Percentiles rank a stretch among this genome's conserved stretches.
Conservation (phyloP, 2,888 invertebrate species). For the Tinea semifulvella region DNA sequence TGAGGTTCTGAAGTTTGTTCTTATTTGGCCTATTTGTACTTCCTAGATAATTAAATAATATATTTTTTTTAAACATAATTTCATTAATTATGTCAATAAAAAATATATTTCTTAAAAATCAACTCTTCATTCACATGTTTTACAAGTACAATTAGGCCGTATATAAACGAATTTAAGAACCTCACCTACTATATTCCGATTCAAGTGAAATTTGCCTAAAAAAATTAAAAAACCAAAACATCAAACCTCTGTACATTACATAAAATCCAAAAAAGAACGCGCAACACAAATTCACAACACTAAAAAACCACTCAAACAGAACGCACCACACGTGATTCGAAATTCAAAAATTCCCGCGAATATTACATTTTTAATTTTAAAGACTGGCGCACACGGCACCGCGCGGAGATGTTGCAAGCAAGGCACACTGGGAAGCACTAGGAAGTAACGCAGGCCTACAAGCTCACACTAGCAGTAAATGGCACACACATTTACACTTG, state of each 20-base stretch:
- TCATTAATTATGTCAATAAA: no score
- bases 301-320: neutral
- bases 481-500: conserved; percentile 2
- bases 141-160: no score
- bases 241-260: conserved; percentile 37
- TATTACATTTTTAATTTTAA: neutral
- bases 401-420: conserved; percentile 49
- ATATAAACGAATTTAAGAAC: no score
- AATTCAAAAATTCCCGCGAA: conserved; percentile 1
- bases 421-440: conserved; percentile 60
- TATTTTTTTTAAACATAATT: no score
- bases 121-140: no score
- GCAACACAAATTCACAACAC: conserved; percentile 13
- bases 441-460: conserved; percentile 48
- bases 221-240: conserved; percentile 21
- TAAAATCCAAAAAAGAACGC: conserved; percentile 17
- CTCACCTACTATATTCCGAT: conserved; percentile 17
- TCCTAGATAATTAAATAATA: no score
- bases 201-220: conserved; percentile 18
- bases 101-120: no score
- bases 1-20: no score
- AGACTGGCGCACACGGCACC: neutral
- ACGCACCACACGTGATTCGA: neutral
- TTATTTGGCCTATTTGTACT: no score
- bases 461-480: conserved; percentile 34